These are phyloP conservation scores for Drosophila prosaltans DNA, from an alignment of 1,140 invertebrate genomes.

Conservation along the genomic window DNA sequence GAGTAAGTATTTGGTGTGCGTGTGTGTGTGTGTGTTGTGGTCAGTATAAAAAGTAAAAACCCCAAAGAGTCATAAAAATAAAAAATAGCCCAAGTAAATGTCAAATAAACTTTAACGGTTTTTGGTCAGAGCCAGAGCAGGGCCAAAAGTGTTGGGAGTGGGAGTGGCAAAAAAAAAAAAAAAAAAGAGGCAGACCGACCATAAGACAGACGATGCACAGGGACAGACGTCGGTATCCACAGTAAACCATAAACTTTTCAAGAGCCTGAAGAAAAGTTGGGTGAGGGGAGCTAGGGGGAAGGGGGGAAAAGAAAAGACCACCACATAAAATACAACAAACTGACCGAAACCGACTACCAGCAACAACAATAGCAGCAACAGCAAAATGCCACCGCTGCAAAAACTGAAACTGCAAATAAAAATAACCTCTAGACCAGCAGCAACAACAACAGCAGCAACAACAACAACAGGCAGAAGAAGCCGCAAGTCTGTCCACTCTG, in stretches of 20 bases:
- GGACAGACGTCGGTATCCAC: constrained; percentile 20
- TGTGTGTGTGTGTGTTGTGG: constrained; percentile 32
- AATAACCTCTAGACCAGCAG: constrained; percentile 47
- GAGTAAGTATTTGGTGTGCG: background rate
- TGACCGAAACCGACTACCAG: constrained; percentile 58
- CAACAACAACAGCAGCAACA: constrained; percentile 25
- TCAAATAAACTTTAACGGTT: constrained; percentile 82
- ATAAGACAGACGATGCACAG: background rate
- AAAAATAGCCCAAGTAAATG: constrained; percentile 82
- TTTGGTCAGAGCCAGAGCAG: constrained; percentile 42
- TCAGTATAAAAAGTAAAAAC: constrained; percentile 49
- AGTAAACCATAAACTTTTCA: constrained; percentile 57
- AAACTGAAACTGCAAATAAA: constrained; percentile 77
- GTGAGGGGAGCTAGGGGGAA: background rate
- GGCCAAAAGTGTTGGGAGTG: constrained; percentile 3
- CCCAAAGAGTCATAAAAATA: constrained; percentile 76
- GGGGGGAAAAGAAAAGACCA: constrained; percentile 41
- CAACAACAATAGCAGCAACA: constrained; percentile 29
- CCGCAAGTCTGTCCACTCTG: background rate
- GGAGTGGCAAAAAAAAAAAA: background rate
- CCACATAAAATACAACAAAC: constrained; percentile 65
- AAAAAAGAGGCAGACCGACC: background rate
- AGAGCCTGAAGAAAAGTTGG: constrained; percentile 28
- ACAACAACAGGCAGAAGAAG: background rate
- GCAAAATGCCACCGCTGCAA: constrained; percentile 64